Evolutionary conservation across 2,797 vertebrate genomes (phyloP).

Genomic region (Onychomys torridus): DNA sequence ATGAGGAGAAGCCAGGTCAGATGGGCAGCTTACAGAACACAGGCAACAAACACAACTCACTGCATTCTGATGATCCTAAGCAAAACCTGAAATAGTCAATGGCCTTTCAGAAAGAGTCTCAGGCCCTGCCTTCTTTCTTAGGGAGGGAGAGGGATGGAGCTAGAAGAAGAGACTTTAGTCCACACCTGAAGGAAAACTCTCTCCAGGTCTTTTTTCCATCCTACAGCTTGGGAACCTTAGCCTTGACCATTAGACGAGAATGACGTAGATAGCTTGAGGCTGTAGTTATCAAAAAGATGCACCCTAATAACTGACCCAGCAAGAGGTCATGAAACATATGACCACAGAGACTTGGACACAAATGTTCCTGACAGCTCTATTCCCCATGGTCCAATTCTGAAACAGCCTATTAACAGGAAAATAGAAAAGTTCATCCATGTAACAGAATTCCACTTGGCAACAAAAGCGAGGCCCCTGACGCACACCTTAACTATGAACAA

Average conservation of each 20-base stretch:
- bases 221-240: background rate
- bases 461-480: background rate
- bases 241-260: background rate
- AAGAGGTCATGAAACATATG: slow-evolving; percentile 18
- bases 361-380: background rate
- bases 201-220: background rate
- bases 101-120: slow-evolving; percentile 28
- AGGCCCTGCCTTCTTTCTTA: background rate
- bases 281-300: slow-evolving; percentile 31
- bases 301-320: background rate
- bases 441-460: background rate
- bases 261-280: background rate
- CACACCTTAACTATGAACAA: background rate
- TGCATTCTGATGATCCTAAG: background rate
- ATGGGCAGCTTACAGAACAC: background rate
- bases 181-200: background rate
- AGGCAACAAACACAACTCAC: background rate
- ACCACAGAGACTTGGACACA: background rate
- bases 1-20: background rate
- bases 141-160: background rate
- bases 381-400: background rate
- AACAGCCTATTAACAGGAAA: slow-evolving; percentile 1
- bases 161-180: background rate
- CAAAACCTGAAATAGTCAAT: background rate
- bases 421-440: background rate